Evolutionary conservation across 92 coral and sea anemone species (phyloP), one percentile per base, ranked within the genome.

Genomic region (Actinernus sp.): DNA sequence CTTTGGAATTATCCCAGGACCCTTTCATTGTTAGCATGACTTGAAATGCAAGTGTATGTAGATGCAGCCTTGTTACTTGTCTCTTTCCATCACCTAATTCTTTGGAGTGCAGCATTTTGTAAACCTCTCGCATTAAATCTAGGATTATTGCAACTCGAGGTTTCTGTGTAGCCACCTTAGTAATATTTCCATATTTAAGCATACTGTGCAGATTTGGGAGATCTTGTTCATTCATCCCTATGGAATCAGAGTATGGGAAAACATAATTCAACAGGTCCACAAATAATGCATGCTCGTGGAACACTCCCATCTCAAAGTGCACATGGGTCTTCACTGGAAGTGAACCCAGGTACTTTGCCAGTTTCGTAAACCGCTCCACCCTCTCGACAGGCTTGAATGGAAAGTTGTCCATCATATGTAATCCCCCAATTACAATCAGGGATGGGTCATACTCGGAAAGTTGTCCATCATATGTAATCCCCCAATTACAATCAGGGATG

Each of bases 141-240:
- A 92, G 77, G 11, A 90, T 86, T 25, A 55, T 74, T 16, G 97
- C 97, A 59, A 92, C 97, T 50, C 97, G 54, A 2, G 97, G 97
- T 48, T 88, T 88, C 59, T 89, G 94, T n/a, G 91, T 79, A 16
- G 97, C 76, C 25, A 81, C 82, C 55, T 83, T 75, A 9, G 90
- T 92, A n/a, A 89, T 82, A 19, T 84, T 89, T 34, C 81, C 87
- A 54, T 54, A 52, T 21, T 73, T 83, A 7, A 92, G 53, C 43
- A 78, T 87, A 31, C 82, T 92, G 37, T 76, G 83, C 19, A 92
- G 54, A 34, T 92, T 92, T 4, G 91, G 94, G n/a, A 94, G 84
- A 33, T 94, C 98, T 58, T 94, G 98, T 55, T 94, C 98, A 76
- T 94, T 94, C 76, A 94, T 78, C 1, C 98, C 98, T 50, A 94